Conservation (phyloP, 2,113 vertebrate genomes). For the Lophius piscatorius region DNA sequence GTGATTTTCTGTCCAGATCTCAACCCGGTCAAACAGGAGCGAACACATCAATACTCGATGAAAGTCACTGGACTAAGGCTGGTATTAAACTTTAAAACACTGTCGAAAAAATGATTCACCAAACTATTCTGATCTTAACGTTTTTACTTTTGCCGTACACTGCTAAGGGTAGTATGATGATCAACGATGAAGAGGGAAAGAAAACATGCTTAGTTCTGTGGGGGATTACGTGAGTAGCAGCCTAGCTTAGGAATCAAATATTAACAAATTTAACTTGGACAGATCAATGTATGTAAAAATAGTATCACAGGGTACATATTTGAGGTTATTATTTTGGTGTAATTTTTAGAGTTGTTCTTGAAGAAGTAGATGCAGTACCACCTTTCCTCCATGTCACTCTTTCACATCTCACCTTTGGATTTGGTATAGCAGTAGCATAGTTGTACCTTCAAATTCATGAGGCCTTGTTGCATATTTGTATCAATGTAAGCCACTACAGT, state of each 20-base stretch:
- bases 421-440: neutral
- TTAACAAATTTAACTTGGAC: too few species aligned
- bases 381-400: too few species aligned
- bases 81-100: neutral
- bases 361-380: too few species aligned
- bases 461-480: neutral
- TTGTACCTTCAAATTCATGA: neutral
- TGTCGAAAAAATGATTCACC: neutral
- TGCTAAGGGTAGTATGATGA: neutral
- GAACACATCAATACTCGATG: conserved; percentile 10
- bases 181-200: neutral
- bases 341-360: too few species aligned
- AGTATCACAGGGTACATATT: too few species aligned
- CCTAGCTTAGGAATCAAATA: neutral
- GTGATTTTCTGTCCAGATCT: conserved; percentile 12
- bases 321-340: too few species aligned
- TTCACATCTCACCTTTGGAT: neutral
- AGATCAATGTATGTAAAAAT: too few species aligned
- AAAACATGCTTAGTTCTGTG: neutral
- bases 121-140: neutral
- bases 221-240: neutral
- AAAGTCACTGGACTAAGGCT: neutral
- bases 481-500: conserved; percentile 2
- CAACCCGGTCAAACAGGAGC: neutral
- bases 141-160: neutral